These are phyloP conservation scores for Orchesella flavescens DNA, from an alignment of 2,888 invertebrate genomes.

Conservation along the genomic window DNA sequence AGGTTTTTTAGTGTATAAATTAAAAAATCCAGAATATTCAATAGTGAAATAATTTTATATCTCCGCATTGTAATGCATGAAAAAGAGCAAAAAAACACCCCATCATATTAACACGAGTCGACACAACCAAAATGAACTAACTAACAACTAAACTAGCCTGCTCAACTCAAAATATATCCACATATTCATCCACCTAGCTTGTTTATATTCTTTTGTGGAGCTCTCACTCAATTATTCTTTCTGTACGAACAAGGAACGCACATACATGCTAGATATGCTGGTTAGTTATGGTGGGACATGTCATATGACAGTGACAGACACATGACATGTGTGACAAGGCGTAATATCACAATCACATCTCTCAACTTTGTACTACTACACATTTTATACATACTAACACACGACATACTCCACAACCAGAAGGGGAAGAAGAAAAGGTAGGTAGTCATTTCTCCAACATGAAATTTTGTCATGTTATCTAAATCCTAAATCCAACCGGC, in stretches of 20 bases:
- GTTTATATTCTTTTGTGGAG: constrained; percentile 26
- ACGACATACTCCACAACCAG: background rate
- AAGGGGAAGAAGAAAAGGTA: background rate
- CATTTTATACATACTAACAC: background rate
- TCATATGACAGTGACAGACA: constrained; percentile 51
- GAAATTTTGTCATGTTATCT: constrained; percentile 4
- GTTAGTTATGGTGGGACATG: constrained; percentile 24
- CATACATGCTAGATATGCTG: background rate
- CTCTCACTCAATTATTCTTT: constrained; percentile 52
- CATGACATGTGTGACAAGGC: constrained; percentile 60
- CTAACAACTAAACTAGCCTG: too few species aligned
- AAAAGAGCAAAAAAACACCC: too few species aligned
- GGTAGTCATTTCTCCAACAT: constrained; percentile 14
- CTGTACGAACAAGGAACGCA: background rate
- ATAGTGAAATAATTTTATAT: too few species aligned
- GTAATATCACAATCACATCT: constrained; percentile 59
- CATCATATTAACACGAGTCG: too few species aligned
- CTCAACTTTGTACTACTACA: background rate
- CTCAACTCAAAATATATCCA: too few species aligned
- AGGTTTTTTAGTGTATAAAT: too few species aligned
- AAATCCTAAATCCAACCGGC: background rate
- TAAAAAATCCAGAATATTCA: too few species aligned
- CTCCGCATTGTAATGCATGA: too few species aligned
- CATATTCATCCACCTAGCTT: too few species aligned
- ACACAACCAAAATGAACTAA: too few species aligned